Base-by-base conservation (phyloP, 2,113 vertebrate genomes). In the Camarhynchus parvulus region DNA sequence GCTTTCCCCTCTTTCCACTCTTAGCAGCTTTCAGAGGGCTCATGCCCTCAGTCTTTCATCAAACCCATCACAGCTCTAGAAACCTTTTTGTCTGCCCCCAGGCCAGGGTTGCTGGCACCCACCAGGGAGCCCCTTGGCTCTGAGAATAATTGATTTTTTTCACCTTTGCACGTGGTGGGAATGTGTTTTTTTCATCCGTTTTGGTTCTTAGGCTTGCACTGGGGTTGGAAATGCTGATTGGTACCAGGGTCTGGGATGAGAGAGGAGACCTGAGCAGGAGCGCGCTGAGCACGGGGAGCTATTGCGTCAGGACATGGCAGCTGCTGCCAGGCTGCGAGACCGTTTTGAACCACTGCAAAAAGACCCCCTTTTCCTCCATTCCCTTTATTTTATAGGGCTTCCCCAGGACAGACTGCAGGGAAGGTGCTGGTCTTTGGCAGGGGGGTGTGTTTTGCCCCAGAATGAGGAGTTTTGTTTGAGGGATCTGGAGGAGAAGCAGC, bases 241-340 rank as follows among this genome's bases (percentile, higher is more conserved):
- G 83, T 50, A 47, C 64, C 30, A 27, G 86, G 85, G 64, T 78
- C 33, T 75, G 86, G 2, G 27, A 24, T 13, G 63, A 28, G 79
- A 23, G 73, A 35, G n/a, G 39, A 63, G 68, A 87, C 67, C 89
- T 69, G 87, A 66, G 78, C 50, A 41, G 55, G 63, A 91, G 11
- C 87, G 21, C 2, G 67, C 93, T 58, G 42, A 83, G 42, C 77
- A 30, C 1, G 1, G 78, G 27, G 58, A 85, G 72, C 2, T 22
- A 23, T 91, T 94, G 95, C 74, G 1, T 83, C 95, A 88, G 84
- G 92, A 13, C 47, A 55, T 9, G 94, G 82, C 78, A 47, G 87
- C 74, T 8, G 25, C 93, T 55, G 61, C 66, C 11, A 5, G 50
- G 6, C 31, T 23, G 31, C 0, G 2, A 82, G 53, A 53, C 7